Evolutionary conservation across 2,888 invertebrate genomes (phyloP).

Genomic region (Tricholauxania praeusta): DNA sequence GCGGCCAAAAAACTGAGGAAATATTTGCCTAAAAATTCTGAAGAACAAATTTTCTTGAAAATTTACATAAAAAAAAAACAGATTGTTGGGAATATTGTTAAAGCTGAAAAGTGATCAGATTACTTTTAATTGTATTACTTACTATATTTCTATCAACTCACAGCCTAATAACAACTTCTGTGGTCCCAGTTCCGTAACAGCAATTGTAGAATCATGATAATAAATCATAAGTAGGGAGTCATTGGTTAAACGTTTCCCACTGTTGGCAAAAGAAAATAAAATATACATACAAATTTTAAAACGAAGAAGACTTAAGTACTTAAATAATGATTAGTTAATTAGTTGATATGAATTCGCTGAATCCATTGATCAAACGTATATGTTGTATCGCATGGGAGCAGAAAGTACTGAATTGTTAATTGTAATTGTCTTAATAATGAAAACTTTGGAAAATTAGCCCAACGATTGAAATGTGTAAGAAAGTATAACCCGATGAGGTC

Average conservation of each 20-base stretch:
- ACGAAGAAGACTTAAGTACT: too few relatives aligned
- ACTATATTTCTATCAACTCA: constrained; percentile 89
- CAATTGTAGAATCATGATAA: constrained; percentile 85
- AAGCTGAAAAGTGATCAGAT: neutral
- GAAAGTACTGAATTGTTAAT: too few relatives aligned
- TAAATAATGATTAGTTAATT: neutral
- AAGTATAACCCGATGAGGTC: too few relatives aligned
- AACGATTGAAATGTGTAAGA: too few relatives aligned
- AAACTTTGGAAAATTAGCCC: too few relatives aligned
- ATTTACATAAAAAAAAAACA: too few relatives aligned
- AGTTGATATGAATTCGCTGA: neutral
- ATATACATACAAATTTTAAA: neutral
- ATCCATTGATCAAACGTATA: neutral
- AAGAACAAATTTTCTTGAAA: too few relatives aligned
- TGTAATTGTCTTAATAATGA: too few relatives aligned
- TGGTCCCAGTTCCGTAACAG: constrained; percentile 82
- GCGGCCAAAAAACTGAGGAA: too few relatives aligned
- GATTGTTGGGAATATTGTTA: too few relatives aligned
- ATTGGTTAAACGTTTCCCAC: constrained; percentile 75
- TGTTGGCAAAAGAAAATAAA: constrained; percentile 57
- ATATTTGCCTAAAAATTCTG: too few relatives aligned
- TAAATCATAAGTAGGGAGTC: constrained; percentile 82
- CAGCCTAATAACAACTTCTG: constrained; percentile 80
- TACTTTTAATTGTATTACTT: constrained; percentile 69
- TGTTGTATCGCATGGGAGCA: too few relatives aligned